phyloP scores from a whole-genome alignment of 2,888 invertebrate species.

The Macrophya alboannulata region DNA sequence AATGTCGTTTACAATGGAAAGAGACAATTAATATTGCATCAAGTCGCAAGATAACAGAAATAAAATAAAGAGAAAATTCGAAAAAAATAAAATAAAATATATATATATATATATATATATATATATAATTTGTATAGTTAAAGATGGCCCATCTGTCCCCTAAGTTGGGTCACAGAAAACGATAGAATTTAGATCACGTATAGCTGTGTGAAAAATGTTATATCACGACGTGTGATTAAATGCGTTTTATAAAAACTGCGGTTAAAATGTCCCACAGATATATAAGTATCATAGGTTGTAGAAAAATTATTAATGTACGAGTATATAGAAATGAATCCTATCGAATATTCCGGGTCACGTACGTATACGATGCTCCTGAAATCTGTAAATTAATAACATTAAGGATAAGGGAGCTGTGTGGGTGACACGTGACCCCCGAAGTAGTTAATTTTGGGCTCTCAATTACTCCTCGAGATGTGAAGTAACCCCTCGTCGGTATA shows the following conservation, averaged over 20 bases:
- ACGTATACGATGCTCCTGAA: background rate
- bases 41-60: background rate
- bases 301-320: background rate
- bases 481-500: slow-evolving; percentile 2
- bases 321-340: background rate
- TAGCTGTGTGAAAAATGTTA: slow-evolving; percentile 14
- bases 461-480: slow-evolving; percentile 17
- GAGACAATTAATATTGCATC: slow-evolving; percentile 26
- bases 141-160: background rate
- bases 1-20: slow-evolving; percentile 22
- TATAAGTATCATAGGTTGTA: background rate
- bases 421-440: slow-evolving; percentile 19
- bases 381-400: slow-evolving; percentile 42
- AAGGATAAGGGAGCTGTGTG: background rate
- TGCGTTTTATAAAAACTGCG: background rate
- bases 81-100: background rate
- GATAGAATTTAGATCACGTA: background rate
- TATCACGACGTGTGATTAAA: background rate
- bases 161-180: background rate
- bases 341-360: background rate
- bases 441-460: slow-evolving; percentile 32
- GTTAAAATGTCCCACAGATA: background rate
- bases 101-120: background rate
- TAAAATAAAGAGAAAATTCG: background rate
- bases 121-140: background rate